Evolutionary conservation across 2,797 vertebrate genomes (phyloP).

Genomic region (Caiman crocodilus): DNA sequence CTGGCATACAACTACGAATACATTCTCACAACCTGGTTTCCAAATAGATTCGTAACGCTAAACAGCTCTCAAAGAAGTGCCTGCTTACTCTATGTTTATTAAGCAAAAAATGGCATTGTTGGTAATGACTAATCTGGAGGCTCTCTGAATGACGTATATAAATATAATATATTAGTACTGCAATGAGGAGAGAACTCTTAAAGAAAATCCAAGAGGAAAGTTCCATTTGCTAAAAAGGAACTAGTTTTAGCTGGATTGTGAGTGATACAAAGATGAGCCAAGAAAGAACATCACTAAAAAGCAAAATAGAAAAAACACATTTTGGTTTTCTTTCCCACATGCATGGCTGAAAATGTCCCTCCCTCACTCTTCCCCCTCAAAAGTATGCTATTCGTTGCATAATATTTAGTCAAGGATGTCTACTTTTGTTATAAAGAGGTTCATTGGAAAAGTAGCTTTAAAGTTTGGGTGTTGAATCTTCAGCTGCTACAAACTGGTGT

Average conservation of each 20-base stretch:
- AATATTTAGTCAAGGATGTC: not conserved
- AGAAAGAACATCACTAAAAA: not conserved
- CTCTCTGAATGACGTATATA: not conserved
- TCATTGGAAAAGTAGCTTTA: not conserved
- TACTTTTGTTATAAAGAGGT: not conserved
- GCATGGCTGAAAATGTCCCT: not conserved
- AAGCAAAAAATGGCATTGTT: not conserved
- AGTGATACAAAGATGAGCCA: not conserved
- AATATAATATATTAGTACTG: not conserved
- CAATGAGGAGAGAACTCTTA: not conserved
- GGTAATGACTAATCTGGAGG: not conserved
- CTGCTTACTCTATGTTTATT: not conserved
- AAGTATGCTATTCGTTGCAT: not conserved
- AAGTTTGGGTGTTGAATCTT: not conserved
- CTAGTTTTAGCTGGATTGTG: not conserved
- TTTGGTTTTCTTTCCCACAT: not conserved
- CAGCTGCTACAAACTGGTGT: not conserved
- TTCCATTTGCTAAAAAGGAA: constrained; percentile 14
- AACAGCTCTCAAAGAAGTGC: not conserved
- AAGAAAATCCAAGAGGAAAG: constrained; percentile 17
- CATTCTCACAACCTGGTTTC: not conserved
- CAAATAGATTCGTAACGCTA: not conserved
- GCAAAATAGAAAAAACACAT: not conserved
- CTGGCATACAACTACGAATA: not conserved
- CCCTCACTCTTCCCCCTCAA: not conserved